These are phyloP conservation scores for Epizoanthus stellaris DNA, from an alignment of 92 coral and sea anemone species.

Conservation along the genomic window DNA sequence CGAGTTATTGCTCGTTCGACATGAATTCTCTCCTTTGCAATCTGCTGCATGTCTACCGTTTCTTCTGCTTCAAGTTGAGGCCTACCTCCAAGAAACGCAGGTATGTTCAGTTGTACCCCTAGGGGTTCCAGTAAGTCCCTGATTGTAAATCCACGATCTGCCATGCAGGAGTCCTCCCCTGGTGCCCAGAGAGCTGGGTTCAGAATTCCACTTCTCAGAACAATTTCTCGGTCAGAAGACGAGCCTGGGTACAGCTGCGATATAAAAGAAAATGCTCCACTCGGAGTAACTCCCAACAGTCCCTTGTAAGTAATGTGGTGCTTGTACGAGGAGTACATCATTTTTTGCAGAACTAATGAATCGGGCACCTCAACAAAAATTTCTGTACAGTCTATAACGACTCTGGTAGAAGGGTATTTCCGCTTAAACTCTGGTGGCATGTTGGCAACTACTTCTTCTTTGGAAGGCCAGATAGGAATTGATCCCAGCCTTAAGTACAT, in stretches of 20 bases:
- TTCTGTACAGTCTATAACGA: too few species aligned
- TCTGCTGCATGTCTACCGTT: constrained; percentile 41
- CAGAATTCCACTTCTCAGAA: not conserved
- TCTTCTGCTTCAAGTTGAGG: constrained; percentile 46
- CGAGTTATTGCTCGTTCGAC: constrained; percentile 63
- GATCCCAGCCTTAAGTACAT: not conserved
- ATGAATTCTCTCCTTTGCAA: constrained; percentile 63
- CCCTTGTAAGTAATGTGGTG: not conserved
- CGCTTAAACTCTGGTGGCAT: too few species aligned
- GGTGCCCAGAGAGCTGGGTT: too few species aligned
- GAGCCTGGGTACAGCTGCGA: too few species aligned
- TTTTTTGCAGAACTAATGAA: too few species aligned
- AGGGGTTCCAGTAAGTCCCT: too few species aligned
- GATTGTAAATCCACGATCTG: too few species aligned
- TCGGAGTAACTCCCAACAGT: constrained; percentile 12
- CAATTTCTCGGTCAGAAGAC: too few species aligned
- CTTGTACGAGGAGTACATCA: constrained; percentile 4
- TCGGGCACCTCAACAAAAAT: too few species aligned
- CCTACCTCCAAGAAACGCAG: constrained; percentile 49
- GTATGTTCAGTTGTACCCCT: constrained; percentile 26
- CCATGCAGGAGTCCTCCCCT: too few species aligned
- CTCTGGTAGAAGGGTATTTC: too few species aligned
- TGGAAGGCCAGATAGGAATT: constrained; percentile 1
- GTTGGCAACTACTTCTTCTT: not conserved
- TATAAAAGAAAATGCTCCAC: not conserved